Conservation (phyloP, 2,888 invertebrate species). For the Glyphotaelius pellucidus region DNA sequence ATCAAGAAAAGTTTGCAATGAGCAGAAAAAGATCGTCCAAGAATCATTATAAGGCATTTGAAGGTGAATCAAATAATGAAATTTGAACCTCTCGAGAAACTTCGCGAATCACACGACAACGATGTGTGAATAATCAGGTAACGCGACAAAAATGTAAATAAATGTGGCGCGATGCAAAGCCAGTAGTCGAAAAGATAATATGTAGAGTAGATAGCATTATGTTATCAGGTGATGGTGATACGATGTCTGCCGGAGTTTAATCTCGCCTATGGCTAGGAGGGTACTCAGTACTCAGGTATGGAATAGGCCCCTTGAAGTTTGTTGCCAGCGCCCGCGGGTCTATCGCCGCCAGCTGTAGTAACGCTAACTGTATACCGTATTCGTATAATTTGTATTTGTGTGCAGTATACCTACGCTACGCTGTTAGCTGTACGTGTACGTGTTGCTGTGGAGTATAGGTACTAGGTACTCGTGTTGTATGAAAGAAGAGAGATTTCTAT, state of each 20-base stretch:
- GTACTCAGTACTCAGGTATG: not conserved
- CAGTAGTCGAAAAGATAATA: not conserved
- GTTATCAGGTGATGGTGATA: conserved; percentile 2
- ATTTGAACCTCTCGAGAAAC: not conserved
- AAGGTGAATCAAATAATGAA: not conserved
- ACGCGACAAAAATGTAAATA: not conserved
- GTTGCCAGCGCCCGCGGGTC: conserved; percentile 24
- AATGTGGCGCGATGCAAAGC: not conserved
- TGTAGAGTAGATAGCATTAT: not conserved
- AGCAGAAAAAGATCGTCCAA: not conserved
- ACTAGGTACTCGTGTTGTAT: not conserved
- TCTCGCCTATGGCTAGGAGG: not conserved
- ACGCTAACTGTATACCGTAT: not conserved
- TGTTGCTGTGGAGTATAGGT: not conserved
- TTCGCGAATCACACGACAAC: not conserved
- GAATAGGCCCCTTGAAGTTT: not conserved
- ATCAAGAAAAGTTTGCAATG: not conserved
- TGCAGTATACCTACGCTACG: not conserved
- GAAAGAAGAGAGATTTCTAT: conserved; percentile 44
- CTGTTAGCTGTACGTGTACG: not conserved
- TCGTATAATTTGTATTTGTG: not conserved
- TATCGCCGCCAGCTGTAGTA: conserved; percentile 11
- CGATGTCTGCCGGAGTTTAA: not conserved
- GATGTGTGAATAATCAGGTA: not conserved
- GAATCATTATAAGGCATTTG: not conserved